Base-by-base conservation (phyloP, 37 sponge, comb jelly and placozoan genomes). In the Ephydatia muelleri region DNA sequence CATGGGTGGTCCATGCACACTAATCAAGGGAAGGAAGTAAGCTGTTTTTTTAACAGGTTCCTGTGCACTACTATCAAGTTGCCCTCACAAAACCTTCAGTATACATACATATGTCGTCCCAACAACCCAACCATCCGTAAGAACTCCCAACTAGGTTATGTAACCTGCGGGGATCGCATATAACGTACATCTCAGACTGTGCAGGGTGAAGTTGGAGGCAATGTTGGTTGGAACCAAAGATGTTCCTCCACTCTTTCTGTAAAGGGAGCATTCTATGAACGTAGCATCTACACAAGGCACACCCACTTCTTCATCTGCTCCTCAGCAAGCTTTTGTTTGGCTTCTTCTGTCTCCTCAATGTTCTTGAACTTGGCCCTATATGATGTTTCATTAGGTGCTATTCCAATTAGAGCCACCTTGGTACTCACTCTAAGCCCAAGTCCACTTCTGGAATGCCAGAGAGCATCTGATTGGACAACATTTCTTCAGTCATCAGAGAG, bases 401-500 rank as follows among this genome's bases (percentile, higher is more conserved):
- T 43, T 9, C 19, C 1, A 57, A 14, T 19, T 57, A 1, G 57
- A 14, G 19, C 9, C 16, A 11, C 49, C 4, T 34, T 28, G 64
- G 9, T 26, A 88, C 96, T 90, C 38, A 95, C 96, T 96, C 94
- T 21, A 96, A 32, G 22, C 96, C 96, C 27, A 96, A 75, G 71
- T 96, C 91, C 30, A 96, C 92, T 73, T 96, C 96, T 16, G 96
- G 96, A 0, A 96, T 96, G 27, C 96, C 96, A 5, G 96, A 96
- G 71, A 96, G 73, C 95, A 96, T 94, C 72, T 96, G 96, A 88
- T 93, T 96, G 70, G 95, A 94, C 79, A 96, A 67, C 96, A 96
- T 96, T 49, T 91, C 96, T 48, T 96, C 96, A 0, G 90, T 80
- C 65, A 38, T 77, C 68, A 85, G 80, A 0, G 73, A 64, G 68